Evolutionary conservation across 2,113 vertebrate genomes (phyloP), one percentile per base, ranked within the genome.

Genomic region (Dendrocopos noguchii): DNA sequence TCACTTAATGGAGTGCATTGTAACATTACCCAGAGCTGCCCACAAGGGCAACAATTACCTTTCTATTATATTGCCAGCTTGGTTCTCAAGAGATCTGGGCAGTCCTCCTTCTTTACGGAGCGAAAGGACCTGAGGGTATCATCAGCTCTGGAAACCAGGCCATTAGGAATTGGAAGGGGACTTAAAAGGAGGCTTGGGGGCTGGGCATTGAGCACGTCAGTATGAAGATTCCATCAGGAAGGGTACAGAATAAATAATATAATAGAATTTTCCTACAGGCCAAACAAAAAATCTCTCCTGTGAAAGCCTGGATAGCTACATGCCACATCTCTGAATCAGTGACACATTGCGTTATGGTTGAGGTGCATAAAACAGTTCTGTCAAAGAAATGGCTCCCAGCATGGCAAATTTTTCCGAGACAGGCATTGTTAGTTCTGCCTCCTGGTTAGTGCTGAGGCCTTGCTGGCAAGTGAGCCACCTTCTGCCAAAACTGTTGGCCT

Each of bases 331-430:
- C 79, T 86, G 75, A 80, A 91, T 90, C 75, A 71, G 6, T 88
- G 95, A 88, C 94, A 95, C 65, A 79, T 80, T 12, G 3, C 81
- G 75, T 96, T 95, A 80, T 6, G 33, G 50, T 15, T 82, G 88
- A 87, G 34, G 55, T 1, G 6, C 1, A 3, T 84, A 75, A 94
- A 85, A 91, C 15, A 52, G 47, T 65, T 73, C 83, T 93, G 91
- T 79, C 90, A 95, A 78, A 90, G 80, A 39, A 61, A 33, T 22
- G 59, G 67, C 68, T 87, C 9, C 82, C 68, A 39, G 75, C 2
- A 0, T 53, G 57, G 70, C 70, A 0, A 0, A 55, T 84, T 52
- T 77, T 18, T 33, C 47, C 9, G 80, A 84, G 89, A 33, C 2
- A 1, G 44, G 74, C 11, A 1, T 15, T 20, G 5, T 70, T 87